Evolutionary conservation across 2,888 invertebrate species (phyloP), one percentile per base, ranked within the genome.

Genomic region (Phortica okadai): DNA sequence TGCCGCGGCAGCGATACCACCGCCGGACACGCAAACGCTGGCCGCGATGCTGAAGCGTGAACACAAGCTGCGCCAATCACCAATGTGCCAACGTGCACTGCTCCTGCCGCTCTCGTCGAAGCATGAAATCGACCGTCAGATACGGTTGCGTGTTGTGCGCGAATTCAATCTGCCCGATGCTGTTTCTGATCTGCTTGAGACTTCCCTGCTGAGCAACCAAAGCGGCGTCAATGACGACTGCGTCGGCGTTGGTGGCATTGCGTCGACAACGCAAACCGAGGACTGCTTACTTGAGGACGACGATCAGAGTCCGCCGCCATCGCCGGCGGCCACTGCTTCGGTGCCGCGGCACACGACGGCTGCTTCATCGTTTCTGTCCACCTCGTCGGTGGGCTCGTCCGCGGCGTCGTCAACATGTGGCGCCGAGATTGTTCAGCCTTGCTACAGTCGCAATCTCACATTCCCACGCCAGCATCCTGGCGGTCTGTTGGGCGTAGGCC

Each of bases 121-220:
- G 74, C 94, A 94, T 82, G 95, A 96, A 88, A 95, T 97, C 79
- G 94, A 94, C 85, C 93, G 95, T 81, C 95, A 95, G 93, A 94
- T 97, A 81, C 95, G 97, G 76, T 92, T 99, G 84, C 94, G 98
- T 7, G 97, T 98, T 1, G 98, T 98, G 14, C 94, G 98, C 69
- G 98, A 99, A 92, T 96, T 97, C 92, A 97, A 98, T 88, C 93
- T 98, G 78, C 98, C 98, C 0, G 98, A 99, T 91, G 94, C 95
- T 11, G 95, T 96, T 14, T 95, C 96, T 6, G 95, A 96, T 90
- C 93, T 96, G 84, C 92, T 97, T 74, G 95, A 95, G 83, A 93
- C 91, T 82, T 90, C 92, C 2, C 85, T 91, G 80, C 87, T 89
- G 76, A 85, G 89, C 74, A 84, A 82, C 59, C 87, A 88, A 78